Conservation (phyloP, 2,113 vertebrate genomes). For the Condylura cristata region DNA sequence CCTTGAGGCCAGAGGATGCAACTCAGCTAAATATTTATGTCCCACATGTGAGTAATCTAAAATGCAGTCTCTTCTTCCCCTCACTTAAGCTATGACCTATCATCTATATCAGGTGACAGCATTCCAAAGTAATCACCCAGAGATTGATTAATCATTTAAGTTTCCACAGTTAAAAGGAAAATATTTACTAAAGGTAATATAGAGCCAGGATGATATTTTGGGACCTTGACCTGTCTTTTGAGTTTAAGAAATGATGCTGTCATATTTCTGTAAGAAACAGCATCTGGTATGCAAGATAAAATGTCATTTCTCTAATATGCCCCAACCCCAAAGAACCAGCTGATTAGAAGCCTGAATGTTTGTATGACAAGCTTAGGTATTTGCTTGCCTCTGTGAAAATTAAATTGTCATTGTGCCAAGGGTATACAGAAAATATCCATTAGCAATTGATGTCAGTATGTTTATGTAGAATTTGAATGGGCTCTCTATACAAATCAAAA, state of each 20-base stretch:
- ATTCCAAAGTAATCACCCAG: conserved; percentile 8
- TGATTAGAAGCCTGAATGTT: conserved; percentile 47
- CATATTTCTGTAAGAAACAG: conserved; percentile 29
- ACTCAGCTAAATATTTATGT: background rate
- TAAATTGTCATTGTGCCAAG: conserved; percentile 74
- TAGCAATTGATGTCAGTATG: conserved; percentile 36
- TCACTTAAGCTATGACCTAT: background rate
- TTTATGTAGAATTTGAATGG: conserved; percentile 47
- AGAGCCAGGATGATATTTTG: conserved; percentile 27
- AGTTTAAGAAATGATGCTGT: conserved; percentile 54
- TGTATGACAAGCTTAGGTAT: conserved; percentile 60
- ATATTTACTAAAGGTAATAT: conserved; percentile 4
- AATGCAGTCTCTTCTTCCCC: background rate
- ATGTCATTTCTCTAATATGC: conserved; percentile 19
- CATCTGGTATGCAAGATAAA: conserved; percentile 62
- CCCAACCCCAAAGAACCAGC: background rate
- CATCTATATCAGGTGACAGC: background rate
- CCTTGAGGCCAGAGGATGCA: background rate
- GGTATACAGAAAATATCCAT: conserved; percentile 55
- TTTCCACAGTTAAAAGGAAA: conserved; percentile 44
- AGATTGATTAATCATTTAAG: conserved; percentile 47
- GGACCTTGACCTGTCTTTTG: conserved; percentile 32
- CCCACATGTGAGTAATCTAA: background rate
- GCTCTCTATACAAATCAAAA: conserved; percentile 52
- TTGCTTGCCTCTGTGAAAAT: conserved; percentile 70